Evolutionary conservation across 1,140 invertebrate species (phyloP).

Genomic region (Penaeus indicus): DNA sequence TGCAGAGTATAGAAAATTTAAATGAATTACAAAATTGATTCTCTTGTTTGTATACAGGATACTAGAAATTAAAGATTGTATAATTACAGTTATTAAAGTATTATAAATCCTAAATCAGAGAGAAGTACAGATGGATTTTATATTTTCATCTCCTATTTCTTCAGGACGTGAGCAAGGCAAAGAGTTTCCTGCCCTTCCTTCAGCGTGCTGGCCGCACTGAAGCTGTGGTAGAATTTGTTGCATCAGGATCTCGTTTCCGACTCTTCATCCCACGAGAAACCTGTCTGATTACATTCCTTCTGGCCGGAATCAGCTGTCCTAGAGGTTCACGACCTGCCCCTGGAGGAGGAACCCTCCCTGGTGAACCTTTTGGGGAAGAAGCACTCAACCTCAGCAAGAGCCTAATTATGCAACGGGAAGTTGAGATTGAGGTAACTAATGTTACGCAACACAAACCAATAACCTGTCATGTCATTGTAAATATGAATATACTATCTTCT

Average conservation of each 20-base stretch:
- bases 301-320: slow-evolving; percentile 91
- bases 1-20: too few relatives aligned
- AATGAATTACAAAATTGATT: too few relatives aligned
- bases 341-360: slow-evolving; percentile 77
- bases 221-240: slow-evolving; percentile 95
- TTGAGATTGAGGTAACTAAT: slow-evolving; percentile 80
- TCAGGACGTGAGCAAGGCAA: slow-evolving; percentile 85
- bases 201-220: slow-evolving; percentile 87
- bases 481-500: too few relatives aligned
- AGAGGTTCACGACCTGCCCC: slow-evolving; percentile 82
- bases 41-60: too few relatives aligned
- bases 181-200: slow-evolving; percentile 91
- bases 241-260: slow-evolving; percentile 91
- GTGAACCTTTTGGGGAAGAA: slow-evolving; percentile 93
- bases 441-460: too few relatives aligned
- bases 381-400: slow-evolving; percentile 92
- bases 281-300: slow-evolving; percentile 92
- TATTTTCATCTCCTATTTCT: background rate
- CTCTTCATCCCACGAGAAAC: slow-evolving; percentile 96
- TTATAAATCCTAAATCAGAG: too few relatives aligned
- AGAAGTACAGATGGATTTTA: too few relatives aligned
- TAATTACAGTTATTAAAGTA: too few relatives aligned
- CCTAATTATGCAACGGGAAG: slow-evolving; percentile 90
- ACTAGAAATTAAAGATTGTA: too few relatives aligned
- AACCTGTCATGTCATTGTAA: too few relatives aligned